These are phyloP conservation scores for Epizoanthus rinbou DNA, from an alignment of 92 coral and sea anemone genomes.

Conservation along the genomic window DNA sequence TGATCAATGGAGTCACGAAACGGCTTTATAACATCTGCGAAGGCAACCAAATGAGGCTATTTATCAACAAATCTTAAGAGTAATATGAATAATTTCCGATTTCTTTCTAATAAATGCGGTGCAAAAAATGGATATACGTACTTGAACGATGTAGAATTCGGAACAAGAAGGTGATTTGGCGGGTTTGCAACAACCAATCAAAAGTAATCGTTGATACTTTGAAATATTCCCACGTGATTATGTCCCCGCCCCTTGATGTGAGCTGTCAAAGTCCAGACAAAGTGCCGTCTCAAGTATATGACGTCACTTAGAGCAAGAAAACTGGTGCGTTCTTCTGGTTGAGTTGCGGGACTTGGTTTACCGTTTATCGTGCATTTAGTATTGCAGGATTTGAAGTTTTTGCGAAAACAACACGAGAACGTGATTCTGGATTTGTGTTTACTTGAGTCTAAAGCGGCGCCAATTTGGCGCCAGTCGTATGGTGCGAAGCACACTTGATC, in stretches of 20 bases:
- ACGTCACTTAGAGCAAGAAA: conserved; percentile 19
- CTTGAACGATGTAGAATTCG: background rate
- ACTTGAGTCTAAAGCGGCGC: conserved; percentile 10
- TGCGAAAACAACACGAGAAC: conserved; percentile 3
- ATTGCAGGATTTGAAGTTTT: conserved; percentile 14
- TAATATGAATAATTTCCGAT: conserved; percentile 6
- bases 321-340: background rate
- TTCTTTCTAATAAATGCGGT: conserved; percentile 13
- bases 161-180: conserved; percentile 18
- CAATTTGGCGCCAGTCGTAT: conserved; percentile 32
- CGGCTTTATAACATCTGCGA: conserved; percentile 13
- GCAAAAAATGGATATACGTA: background rate
- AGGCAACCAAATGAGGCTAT: conserved; percentile 9
- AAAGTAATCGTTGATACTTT: background rate
- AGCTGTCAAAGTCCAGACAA: conserved; percentile 30
- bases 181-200: conserved; percentile 38
- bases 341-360: conserved; percentile 10
- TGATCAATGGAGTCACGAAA: conserved; percentile 31
- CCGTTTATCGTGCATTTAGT: conserved; percentile 19
- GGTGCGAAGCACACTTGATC: conserved; percentile 26
- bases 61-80: background rate
- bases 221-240: conserved; percentile 5
- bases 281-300: conserved; percentile 13
- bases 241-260: conserved; percentile 41
- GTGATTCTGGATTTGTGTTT: conserved; percentile 29